These are phyloP conservation scores for Chrysodeixis includens DNA, from an alignment of 2,888 invertebrate genomes.

Conservation along the genomic window DNA sequence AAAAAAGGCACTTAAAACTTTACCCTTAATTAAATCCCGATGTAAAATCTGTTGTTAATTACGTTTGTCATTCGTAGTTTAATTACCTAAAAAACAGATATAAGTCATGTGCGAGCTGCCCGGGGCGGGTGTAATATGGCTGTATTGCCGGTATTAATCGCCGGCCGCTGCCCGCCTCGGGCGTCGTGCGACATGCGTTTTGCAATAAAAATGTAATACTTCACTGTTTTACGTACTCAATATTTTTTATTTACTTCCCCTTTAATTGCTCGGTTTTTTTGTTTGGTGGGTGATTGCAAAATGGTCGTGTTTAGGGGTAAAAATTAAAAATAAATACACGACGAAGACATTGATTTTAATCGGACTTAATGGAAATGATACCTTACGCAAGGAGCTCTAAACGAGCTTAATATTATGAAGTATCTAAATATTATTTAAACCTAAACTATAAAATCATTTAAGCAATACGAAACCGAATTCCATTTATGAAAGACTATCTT, in stretches of 20 bases:
- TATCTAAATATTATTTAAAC: too few relatives aligned
- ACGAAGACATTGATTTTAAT: too few relatives aligned
- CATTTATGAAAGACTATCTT: neutral
- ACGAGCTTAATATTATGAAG: too few relatives aligned
- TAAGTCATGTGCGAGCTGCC: constrained; percentile 49
- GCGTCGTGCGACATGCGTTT: constrained; percentile 50
- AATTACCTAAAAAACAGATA: constrained; percentile 49
- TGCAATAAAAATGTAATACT: constrained; percentile 47
- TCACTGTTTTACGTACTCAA: constrained; percentile 20
- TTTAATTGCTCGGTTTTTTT: neutral
- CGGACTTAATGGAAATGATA: too few relatives aligned
- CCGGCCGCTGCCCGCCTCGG: constrained; percentile 49
- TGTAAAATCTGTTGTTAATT: constrained; percentile 24
- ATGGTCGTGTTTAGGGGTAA: too few relatives aligned
- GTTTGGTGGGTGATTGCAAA: neutral
- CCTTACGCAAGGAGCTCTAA: too few relatives aligned
- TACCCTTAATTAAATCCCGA: neutral
- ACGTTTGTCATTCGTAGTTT: constrained; percentile 35
- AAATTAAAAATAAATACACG: too few relatives aligned
- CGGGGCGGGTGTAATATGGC: constrained; percentile 50
- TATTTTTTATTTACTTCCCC: constrained; percentile 30
- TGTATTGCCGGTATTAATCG: constrained; percentile 52
- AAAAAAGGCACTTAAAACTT: too few relatives aligned
- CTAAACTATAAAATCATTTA: too few relatives aligned
- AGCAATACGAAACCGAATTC: too few relatives aligned